Base-by-base conservation (phyloP, 2,797 vertebrate genomes). In the Syndactyla subalaris region DNA sequence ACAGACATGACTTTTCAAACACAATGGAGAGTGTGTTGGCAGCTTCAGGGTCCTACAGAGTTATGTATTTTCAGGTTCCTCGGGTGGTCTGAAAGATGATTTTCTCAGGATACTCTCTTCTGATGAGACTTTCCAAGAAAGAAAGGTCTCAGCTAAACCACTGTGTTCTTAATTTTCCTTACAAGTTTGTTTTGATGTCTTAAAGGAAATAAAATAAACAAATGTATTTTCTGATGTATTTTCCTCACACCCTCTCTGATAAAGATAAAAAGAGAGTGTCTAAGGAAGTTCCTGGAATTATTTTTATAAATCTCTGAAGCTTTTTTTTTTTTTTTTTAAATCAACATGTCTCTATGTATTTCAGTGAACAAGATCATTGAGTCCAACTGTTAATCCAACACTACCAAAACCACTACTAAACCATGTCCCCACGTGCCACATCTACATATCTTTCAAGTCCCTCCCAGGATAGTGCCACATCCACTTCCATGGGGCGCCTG, bases 21-120 rank as follows among this genome's bases (percentile, higher is more conserved):
- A 13, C 2, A 21, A 39, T 46, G 24, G 38, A 17, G 11, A 23
- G 10, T 34, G 29, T 14, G 7, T 30, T 45, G 29, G 5, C 23
- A 38, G 2, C 7, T 20, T 16, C n/a, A 58, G 10, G 23, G 15
- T 20, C 2, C 10, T 11, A 1, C 9, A 19, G 23, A 9, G 6
- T 72, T 10, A 17, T 2, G 3, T 14, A 7, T 14, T 29, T 24
- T 49, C 9, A 30, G 12, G 13, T 46, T 68, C 10, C 13, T 45
- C 14, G 13, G 7, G 11, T 46, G 34, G 4, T 14, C 8, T 43
- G 23, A 73, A 23, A 61, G 3, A 9, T 39, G 17, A 3, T 72
- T 67, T 63, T 75, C 23, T 83, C 26, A 49, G 55, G 15, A 65
- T 65, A 4, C 3, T 51, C 3, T 85, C 12, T 48, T 66, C 26